phyloP scores from a whole-genome alignment of 2,113 vertebrate species.

The Pelecanus crispus region DNA sequence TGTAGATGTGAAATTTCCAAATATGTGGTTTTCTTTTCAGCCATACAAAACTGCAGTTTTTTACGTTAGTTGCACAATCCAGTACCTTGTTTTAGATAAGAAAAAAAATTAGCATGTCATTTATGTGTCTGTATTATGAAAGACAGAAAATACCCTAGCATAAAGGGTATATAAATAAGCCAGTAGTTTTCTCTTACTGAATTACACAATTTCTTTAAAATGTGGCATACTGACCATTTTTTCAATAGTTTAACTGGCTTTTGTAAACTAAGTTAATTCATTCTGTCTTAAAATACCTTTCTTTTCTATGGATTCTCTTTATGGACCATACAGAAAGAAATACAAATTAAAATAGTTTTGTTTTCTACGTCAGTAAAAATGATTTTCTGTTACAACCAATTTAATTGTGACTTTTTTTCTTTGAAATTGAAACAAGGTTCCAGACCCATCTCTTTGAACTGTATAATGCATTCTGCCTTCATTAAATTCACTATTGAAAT shows the following conservation, averaged over 20 bases:
- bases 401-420: not conserved
- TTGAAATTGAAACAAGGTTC: not conserved
- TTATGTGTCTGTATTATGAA: not conserved
- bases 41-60: not conserved
- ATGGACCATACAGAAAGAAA: not conserved
- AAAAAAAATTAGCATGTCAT: not conserved
- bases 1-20: not conserved
- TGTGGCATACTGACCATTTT: not conserved
- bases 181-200: not conserved
- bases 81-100: not conserved
- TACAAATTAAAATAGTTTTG: not conserved
- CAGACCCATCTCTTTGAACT: not conserved
- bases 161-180: not conserved
- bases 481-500: not conserved
- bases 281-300: not conserved
- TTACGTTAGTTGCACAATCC: not conserved
- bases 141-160: not conserved
- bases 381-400: not conserved
- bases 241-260: not conserved
- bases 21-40: not conserved
- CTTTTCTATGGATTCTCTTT: not conserved
- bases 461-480: not conserved
- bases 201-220: not conserved
- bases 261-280: not conserved
- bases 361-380: not conserved